Evolutionary conservation across 2,888 invertebrate species (phyloP), one percentile per base, ranked within the genome.

Genomic region (Artemia sp.): DNA sequence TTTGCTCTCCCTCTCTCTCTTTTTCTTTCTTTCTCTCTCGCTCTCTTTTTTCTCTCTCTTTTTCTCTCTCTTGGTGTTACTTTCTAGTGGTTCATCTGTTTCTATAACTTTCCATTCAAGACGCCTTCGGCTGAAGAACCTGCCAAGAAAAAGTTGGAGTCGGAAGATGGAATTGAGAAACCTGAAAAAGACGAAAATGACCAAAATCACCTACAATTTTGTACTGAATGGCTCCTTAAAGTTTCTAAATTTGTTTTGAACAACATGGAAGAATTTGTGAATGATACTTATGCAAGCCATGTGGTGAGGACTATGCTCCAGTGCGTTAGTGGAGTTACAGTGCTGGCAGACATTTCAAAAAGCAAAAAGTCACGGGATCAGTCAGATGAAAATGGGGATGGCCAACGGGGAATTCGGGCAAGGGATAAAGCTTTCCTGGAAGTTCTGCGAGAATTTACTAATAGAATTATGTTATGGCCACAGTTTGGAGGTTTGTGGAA

Each of bases 221-320:
- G 71, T 38, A 80, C 82, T 3, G 80, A 83, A 12, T 88, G 87
- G 76, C 83, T 87, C 1, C 72, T 86, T 12, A 89, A 87, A 77
- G 80, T 88, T 6, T 83, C 86, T 71, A 87, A 85, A 79, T 92
- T 88, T 78, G 81, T 86, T 38, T 78, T 90, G 0, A 92, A 92
- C 77, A 92, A 92, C 80, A 80, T 90, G 71, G 91, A 91, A 76
- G 90, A 91, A 75, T 91, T 87, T 75, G 83, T 89, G 0, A 86
- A 85, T 84, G 88, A 91, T 76, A 79, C 80, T 0, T 89, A 87
- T 73, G 89, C 87, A 0, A 90, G 86, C 78, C 87, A 88, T 75
- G 84, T 91, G 8, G 80, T 90, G 73, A 82, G 90, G 68, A 85
- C 86, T 11, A 85, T 85, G 1, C 77, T 90, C n/a, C 83, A 85